A percentile compares a stretch with the other conserved stretches of the same genome.
These are phyloP conservation scores for Ophioninae sp. DNA, from an alignment of 2,888 invertebrate genomes.

Conservation along the genomic window DNA sequence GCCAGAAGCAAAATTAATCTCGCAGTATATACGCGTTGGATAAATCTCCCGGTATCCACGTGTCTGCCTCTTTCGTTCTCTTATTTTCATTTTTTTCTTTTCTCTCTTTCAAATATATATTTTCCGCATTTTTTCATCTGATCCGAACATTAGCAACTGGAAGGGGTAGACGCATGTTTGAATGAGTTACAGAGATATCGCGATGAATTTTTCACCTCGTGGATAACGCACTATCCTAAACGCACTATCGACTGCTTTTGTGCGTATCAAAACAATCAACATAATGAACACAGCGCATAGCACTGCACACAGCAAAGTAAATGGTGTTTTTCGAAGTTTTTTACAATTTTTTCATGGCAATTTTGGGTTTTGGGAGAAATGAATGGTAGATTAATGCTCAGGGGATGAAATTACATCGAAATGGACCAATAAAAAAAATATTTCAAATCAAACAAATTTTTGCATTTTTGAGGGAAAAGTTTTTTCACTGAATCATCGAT, in stretches of 20 bases:
- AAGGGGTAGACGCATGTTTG: not conserved
- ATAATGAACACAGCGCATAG: not conserved
- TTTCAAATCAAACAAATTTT: too few relatives aligned
- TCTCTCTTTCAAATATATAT: not conserved
- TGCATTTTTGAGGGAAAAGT: too few relatives aligned
- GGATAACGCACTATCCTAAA: not conserved
- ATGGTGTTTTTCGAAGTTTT: too few relatives aligned
- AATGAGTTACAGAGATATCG: not conserved
- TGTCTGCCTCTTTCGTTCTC: not conserved
- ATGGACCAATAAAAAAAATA: too few relatives aligned
- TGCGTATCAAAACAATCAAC: not conserved
- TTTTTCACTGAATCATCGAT: too few relatives aligned
- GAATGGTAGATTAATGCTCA: too few relatives aligned
- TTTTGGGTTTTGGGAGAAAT: too few relatives aligned
- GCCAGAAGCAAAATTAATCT: conserved; percentile 60
- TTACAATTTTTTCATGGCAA: too few relatives aligned
- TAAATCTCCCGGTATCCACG: conserved; percentile 42
- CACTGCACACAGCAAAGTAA: too few relatives aligned
- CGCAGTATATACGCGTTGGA: conserved; percentile 40
- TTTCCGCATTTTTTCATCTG: not conserved
- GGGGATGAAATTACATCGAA: too few relatives aligned
- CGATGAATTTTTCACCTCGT: not conserved
- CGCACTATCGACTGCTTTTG: not conserved
- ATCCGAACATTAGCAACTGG: conserved; percentile 22
- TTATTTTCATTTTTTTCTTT: conserved; percentile 34